These are phyloP conservation scores for Zapus hudsonius DNA, from an alignment of 2,113 vertebrate species.

Conservation along the genomic window DNA sequence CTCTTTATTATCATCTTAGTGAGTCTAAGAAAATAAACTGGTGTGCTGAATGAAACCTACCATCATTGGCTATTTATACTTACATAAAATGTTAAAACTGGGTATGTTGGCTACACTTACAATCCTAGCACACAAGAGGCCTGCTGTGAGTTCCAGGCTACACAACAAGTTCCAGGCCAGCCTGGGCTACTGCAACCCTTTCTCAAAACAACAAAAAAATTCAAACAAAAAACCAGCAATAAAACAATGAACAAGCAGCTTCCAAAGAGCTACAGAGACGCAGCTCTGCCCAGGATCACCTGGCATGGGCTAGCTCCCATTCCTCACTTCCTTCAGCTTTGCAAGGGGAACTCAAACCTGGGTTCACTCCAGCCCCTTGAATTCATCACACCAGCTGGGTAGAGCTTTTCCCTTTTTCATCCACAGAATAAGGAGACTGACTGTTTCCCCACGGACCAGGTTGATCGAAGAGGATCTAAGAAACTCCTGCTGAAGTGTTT, in stretches of 20 bases:
- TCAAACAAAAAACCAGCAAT: too few relatives aligned
- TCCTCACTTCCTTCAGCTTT: neutral
- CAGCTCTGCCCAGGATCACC: neutral
- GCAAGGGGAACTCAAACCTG: neutral
- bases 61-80: neutral
- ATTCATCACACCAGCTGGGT: neutral
- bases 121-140: neutral
- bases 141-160: neutral
- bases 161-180: neutral
- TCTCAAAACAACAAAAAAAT: neutral
- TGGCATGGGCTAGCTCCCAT: neutral
- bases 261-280: neutral
- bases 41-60: neutral
- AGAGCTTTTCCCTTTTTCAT: neutral
- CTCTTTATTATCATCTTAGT: neutral
- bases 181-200: neutral
- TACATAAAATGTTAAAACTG: neutral
- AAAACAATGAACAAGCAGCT: neutral
- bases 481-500: neutral
- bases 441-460: rapidly evolving
- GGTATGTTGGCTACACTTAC: neutral
- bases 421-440: neutral
- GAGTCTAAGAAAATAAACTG: neutral
- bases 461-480: neutral
- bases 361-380: neutral